Evolutionary conservation across 2,888 invertebrate species (phyloP), one percentile per base, ranked within the genome.

Genomic region (Ormyrus nitidulus): DNA sequence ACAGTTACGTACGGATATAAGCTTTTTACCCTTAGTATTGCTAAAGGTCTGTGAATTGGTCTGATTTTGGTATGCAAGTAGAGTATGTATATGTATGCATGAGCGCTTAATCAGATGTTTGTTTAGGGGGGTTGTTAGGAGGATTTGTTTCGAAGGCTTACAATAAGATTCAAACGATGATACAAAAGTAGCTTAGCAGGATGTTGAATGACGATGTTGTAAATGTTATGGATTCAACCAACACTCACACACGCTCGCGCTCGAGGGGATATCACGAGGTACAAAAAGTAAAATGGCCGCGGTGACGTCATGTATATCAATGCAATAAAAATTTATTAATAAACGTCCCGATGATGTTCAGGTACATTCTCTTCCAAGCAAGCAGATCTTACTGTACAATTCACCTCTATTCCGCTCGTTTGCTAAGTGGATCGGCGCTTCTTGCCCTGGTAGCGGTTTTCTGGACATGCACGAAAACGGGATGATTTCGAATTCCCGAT

Each of bases 281-380:
- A 72, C 81, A 81, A 81, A 81, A 79, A 81, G 81, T 81, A 81
- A 81, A 79, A 81, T 81, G 81, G 81, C 81, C 81, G 81, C 69
- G 76, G 10, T 74, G 79, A 81, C 79, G 81, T 81, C 81, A 79
- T 19, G 19, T 19, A 19, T 58, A 70, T 71, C 69, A 56, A 48
- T 79, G 81, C 81, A 81, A 81, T 79, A 79, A 81, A 81, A 81
- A 81, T 81, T 79, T 81, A 77, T 81, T 79, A 77, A 81, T 77
- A 81, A 79, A 76, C 19, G 51, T 62, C 59, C 49, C 6, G 19
- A 8, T 7, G 6, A 7, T 19, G 19, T 19, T 19, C 73, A n/a
- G 8, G 6, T 44, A 8, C 44, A 53, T 53, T 53, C 53, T 10
- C 53, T 53, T 10, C n/a, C 19, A 19, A 19, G 19, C 19, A 19